Conservation (phyloP, 37 sponge, comb jelly and placozoan genomes). For the Hexactinellida sp. region DNA sequence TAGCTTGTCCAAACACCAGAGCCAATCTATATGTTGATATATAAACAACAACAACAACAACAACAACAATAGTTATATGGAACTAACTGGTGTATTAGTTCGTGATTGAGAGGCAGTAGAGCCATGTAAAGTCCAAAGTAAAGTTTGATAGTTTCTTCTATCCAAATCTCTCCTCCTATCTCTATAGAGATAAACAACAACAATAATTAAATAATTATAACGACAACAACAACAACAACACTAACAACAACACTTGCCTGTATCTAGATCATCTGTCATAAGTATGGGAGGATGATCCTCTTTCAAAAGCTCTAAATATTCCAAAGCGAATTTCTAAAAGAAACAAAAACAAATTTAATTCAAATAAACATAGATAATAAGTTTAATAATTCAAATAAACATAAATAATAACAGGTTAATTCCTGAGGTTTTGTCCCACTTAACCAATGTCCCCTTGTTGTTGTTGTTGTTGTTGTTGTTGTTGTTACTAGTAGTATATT, state of each 20-base stretch:
- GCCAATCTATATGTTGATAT: conserved; percentile 42
- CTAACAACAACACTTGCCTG: conserved; percentile 18
- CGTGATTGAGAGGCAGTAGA: conserved; percentile 80
- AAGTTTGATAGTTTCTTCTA: conserved; percentile 57
- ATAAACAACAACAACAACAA: too few relatives aligned
- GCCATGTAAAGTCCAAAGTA: conserved; percentile 68
- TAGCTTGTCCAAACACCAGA: conserved; percentile 54
- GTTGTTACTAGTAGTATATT: too few relatives aligned
- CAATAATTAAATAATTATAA: not conserved
- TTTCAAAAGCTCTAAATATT: conserved; percentile 45
- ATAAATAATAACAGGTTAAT: too few relatives aligned
- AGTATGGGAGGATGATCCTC: conserved; percentile 47
- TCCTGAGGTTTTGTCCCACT: too few relatives aligned
- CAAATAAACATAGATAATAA: not conserved
- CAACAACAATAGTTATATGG: too few relatives aligned
- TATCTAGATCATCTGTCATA: not conserved
- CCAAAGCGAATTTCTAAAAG: conserved; percentile 44
- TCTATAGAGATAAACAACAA: conserved; percentile 22
- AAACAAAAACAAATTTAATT: not conserved
- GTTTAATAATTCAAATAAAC: not conserved
- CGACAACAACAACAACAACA: not conserved
- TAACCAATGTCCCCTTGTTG: too few relatives aligned
- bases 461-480: too few relatives aligned
- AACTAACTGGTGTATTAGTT: conserved; percentile 72
- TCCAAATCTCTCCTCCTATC: conserved; percentile 56